Percentiles rank a stretch among this genome's conserved stretches.
Conservation (phyloP, 2,888 invertebrate species). For the Lasioglossum lativentre region DNA sequence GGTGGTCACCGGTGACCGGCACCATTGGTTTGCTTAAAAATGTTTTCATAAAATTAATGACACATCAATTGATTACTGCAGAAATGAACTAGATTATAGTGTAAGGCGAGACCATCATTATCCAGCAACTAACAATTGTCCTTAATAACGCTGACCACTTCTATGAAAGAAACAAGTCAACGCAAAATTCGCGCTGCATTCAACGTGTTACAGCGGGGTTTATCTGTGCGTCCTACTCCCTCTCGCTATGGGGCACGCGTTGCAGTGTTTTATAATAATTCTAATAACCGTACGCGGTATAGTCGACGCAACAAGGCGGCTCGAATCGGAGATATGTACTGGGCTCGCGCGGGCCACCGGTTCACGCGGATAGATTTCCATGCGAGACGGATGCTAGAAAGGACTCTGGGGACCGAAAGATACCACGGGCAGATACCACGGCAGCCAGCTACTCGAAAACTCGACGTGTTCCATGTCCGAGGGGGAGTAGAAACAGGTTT, state of each 20-base stretch:
- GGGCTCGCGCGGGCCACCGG: not conserved
- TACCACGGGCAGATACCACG: conserved; percentile 48
- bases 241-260: not conserved
- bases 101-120: not conserved
- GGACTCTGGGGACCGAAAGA: conserved; percentile 37
- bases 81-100: not conserved
- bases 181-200: not conserved
- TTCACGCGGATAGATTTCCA: conserved; percentile 27
- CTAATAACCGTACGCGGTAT: not conserved
- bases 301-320: not conserved
- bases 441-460: conserved; percentile 67
- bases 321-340: conserved; percentile 8
- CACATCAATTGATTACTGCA: not conserved
- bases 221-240: not conserved
- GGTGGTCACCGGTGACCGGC: not conserved
- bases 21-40: not conserved
- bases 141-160: not conserved
- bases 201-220: not conserved
- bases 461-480: conserved; percentile 68
- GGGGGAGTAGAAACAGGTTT: conserved; percentile 73
- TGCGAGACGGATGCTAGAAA: conserved; percentile 38
- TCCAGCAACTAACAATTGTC: not conserved
- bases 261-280: not conserved
- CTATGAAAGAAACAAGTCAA: not conserved
- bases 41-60: not conserved